These are phyloP conservation scores for Theocolax elegans DNA, from an alignment of 1,140 invertebrate genomes.

Conservation along the genomic window DNA sequence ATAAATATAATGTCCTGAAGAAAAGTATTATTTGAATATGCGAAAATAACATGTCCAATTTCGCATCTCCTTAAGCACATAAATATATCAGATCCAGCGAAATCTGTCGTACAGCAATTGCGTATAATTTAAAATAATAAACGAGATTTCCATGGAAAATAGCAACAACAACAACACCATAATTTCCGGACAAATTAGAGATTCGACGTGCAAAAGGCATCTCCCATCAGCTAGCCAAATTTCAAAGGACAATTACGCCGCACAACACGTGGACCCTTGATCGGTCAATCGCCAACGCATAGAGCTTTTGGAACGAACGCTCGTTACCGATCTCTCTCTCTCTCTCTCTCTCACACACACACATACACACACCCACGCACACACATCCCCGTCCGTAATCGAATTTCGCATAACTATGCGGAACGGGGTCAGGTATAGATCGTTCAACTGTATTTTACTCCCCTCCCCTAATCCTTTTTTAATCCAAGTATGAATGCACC, in stretches of 20 bases:
- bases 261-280: neutral
- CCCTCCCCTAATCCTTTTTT: neutral
- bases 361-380: too few relatives aligned
- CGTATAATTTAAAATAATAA: constrained; percentile 1
- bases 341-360: neutral
- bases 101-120: neutral
- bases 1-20: too few relatives aligned
- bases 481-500: neutral
- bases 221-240: neutral
- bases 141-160: neutral
- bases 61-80: too few relatives aligned
- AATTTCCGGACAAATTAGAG: constrained; percentile 17
- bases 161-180: neutral
- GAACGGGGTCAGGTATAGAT: neutral
- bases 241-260: constrained; percentile 14
- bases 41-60: too few relatives aligned
- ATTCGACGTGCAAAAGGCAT: constrained; percentile 1
- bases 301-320: neutral
- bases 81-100: too few relatives aligned
- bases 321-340: neutral
- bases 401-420: constrained; percentile 47
- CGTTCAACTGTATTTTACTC: constrained; percentile 1
- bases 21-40: too few relatives aligned
- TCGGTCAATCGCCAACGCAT: constrained; percentile 8
- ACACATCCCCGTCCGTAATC: too few relatives aligned